Evolutionary conservation across 1,140 invertebrate species (phyloP).

Genomic region (Drosophila watanabei): DNA sequence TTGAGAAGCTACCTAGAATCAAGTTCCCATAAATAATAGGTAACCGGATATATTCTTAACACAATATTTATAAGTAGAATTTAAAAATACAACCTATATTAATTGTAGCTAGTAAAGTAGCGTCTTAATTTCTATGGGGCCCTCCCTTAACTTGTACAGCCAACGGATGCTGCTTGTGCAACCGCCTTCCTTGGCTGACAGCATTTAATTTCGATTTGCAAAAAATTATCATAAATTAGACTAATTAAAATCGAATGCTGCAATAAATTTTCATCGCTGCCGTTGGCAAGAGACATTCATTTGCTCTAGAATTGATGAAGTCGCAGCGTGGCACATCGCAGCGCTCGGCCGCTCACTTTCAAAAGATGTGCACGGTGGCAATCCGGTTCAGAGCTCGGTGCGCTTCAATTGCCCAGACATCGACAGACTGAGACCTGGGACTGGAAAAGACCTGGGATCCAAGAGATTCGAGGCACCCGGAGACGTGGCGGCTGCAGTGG

Average conservation of each 20-base stretch:
- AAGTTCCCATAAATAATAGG: no score
- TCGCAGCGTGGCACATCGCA: slow-evolving; percentile 22
- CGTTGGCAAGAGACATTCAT: slow-evolving; percentile 54
- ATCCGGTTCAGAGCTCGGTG: slow-evolving; percentile 63
- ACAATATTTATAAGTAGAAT: background rate
- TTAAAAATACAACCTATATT: background rate
- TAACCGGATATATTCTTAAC: background rate
- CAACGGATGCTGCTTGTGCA: slow-evolving; percentile 16
- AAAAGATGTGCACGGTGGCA: slow-evolving; percentile 74
- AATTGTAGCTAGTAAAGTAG: background rate
- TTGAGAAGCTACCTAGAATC: background rate
- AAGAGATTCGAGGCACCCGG: slow-evolving; percentile 26
- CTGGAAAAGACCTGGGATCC: slow-evolving; percentile 14
- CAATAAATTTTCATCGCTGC: slow-evolving; percentile 64
- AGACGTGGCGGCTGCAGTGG: slow-evolving; percentile 24
- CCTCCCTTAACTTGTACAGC: slow-evolving; percentile 7
- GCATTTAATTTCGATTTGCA: slow-evolving; percentile 54
- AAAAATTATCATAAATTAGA: slow-evolving; percentile 73
- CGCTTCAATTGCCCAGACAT: slow-evolving; percentile 57
- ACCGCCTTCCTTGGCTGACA: slow-evolving; percentile 5
- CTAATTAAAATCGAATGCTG: slow-evolving; percentile 75
- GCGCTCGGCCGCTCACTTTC: slow-evolving; percentile 64
- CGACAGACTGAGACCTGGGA: slow-evolving; percentile 21
- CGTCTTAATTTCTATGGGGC: background rate
- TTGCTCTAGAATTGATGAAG: slow-evolving; percentile 73